phyloP scores from a whole-genome alignment of 2,797 vertebrate genomes.

The Petrocephalus schoutedeni region DNA sequence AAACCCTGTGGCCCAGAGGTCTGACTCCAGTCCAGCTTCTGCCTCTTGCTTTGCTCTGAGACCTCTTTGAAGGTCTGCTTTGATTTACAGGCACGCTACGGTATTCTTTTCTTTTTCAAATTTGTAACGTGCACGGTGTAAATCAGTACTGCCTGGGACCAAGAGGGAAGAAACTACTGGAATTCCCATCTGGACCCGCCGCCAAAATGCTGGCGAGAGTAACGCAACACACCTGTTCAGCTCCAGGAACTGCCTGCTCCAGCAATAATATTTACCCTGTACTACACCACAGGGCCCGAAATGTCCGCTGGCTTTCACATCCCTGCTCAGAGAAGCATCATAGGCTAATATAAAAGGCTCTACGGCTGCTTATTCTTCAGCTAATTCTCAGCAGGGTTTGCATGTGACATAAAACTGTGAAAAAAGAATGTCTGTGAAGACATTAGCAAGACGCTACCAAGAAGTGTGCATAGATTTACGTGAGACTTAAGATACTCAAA shows the following conservation, averaged over 20 bases:
- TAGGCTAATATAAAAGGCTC: not conserved
- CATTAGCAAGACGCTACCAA: not conserved
- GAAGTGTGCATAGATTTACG: too few species aligned
- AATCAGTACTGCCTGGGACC: conserved; percentile 18
- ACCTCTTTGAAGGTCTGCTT: conserved; percentile 10
- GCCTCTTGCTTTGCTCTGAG: not conserved
- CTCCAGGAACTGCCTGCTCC: not conserved
- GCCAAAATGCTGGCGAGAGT: conserved; percentile 4
- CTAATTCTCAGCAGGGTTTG: not conserved
- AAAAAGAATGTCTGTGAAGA: not conserved
- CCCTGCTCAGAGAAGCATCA: not conserved
- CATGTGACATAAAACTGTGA: not conserved
- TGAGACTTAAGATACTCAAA: too few species aligned
- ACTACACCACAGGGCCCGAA: not conserved
- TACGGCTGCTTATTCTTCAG: not conserved
- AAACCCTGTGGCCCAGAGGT: not conserved
- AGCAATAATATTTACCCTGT: conserved; percentile 23
- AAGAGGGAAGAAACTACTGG: conserved; percentile 20
- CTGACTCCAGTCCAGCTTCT: not conserved
- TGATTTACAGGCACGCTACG: conserved; percentile 14
- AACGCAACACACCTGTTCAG: conserved; percentile 22
- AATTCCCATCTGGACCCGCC: conserved; percentile 16
- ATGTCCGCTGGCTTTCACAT: conserved; percentile 6
- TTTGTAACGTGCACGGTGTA: conserved; percentile 15
- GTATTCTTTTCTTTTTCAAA: conserved; percentile 7